phyloP scores from a whole-genome alignment of 2,888 invertebrate genomes.

The Malacosoma neustria region DNA sequence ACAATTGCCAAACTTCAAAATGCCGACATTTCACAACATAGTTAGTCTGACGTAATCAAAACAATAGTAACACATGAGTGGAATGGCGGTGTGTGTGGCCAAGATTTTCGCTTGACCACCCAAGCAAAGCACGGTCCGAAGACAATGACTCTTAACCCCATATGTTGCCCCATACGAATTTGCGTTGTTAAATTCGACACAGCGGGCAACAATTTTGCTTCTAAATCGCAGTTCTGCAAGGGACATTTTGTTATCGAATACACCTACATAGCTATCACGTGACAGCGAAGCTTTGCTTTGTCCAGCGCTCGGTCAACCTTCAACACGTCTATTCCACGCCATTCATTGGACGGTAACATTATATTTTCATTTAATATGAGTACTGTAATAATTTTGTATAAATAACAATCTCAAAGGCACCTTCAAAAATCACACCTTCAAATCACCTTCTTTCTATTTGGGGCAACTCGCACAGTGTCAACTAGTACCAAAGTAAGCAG shows the following conservation, averaged over 20 bases:
- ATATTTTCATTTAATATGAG: no score
- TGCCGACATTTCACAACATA: background rate
- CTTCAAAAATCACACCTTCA: no score
- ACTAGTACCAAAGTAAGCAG: no score
- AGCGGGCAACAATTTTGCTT: slow-evolving; percentile 4
- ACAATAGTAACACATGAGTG: background rate
- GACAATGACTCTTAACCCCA: slow-evolving; percentile 18
- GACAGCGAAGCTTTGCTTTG: slow-evolving; percentile 21
- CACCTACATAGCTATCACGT: slow-evolving; percentile 16
- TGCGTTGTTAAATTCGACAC: slow-evolving; percentile 4
- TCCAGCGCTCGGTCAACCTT: slow-evolving; percentile 18
- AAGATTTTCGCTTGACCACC: slow-evolving; percentile 28
- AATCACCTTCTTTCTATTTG: no score
- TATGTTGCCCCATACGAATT: slow-evolving; percentile 10
- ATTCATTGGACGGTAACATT: slow-evolving; percentile 16
- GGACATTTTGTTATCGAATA: slow-evolving; percentile 34
- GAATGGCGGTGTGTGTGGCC: background rate
- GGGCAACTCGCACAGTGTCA: no score
- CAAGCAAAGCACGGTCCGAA: slow-evolving; percentile 32
- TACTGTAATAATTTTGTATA: no score
- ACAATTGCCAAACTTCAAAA: no score
- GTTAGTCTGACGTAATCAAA: background rate
- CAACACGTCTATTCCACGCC: slow-evolving; percentile 28
- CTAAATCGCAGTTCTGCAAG: slow-evolving; percentile 14
- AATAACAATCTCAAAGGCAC: no score